phyloP scores from a whole-genome alignment of 2,888 invertebrate genomes.

The Cephus pulcher region DNA sequence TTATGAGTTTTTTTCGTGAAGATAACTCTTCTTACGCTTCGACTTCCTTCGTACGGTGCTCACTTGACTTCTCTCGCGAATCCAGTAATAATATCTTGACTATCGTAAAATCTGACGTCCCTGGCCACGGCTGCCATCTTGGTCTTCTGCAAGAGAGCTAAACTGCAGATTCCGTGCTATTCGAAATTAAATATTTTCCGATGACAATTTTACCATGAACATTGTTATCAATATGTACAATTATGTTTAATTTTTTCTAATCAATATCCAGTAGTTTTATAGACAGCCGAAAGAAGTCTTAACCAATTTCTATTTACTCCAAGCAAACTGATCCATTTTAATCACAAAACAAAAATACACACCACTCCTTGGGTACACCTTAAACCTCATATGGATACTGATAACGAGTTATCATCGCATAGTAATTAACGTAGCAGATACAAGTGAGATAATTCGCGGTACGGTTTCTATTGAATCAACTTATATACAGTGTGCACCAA shows the following conservation, averaged over 20 bases:
- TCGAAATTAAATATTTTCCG: background rate
- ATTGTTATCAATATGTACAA: background rate
- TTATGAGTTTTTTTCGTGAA: background rate
- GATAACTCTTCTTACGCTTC: background rate
- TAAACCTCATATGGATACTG: background rate
- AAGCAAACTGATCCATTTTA: background rate
- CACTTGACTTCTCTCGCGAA: background rate
- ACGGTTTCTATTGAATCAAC: background rate
- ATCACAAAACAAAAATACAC: background rate
- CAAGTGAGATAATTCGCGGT: background rate
- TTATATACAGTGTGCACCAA: background rate
- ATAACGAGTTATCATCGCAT: background rate
- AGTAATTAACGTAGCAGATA: background rate
- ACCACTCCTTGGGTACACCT: background rate
- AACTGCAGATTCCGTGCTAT: background rate
- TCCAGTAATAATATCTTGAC: background rate
- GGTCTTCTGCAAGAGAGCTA: background rate
- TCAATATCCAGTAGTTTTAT: background rate
- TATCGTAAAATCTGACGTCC: background rate
- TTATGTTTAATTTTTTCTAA: background rate
- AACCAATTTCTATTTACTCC: background rate
- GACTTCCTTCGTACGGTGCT: background rate
- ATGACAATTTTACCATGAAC: background rate
- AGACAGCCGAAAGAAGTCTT: background rate
- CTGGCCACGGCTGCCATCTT: background rate